phyloP scores from a whole-genome alignment of 23 tunicate species.

The Ciona savignyi region DNA sequence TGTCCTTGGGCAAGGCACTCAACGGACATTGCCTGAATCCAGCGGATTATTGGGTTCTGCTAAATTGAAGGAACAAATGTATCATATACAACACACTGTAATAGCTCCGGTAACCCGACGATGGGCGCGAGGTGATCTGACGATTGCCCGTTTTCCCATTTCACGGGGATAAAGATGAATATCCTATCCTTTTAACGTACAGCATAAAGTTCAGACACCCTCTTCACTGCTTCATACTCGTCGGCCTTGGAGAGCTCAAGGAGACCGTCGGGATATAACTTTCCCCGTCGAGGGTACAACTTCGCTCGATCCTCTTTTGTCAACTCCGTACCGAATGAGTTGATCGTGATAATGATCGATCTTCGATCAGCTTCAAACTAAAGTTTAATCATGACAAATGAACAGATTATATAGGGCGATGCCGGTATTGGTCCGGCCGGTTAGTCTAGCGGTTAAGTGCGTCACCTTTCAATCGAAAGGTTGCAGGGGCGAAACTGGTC shows the following conservation, averaged over 20 bases:
- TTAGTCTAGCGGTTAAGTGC: background rate
- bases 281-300: slow-evolving; percentile 90
- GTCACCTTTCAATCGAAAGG: too few relatives aligned
- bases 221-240: slow-evolving; percentile 91
- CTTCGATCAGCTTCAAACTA: slow-evolving; percentile 98
- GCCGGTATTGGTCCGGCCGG: background rate
- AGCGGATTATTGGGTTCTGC: too few relatives aligned
- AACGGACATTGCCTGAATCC: too few relatives aligned
- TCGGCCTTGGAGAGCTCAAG: slow-evolving; percentile 70
- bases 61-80: too few relatives aligned
- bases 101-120: too few relatives aligned
- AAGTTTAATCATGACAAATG: too few relatives aligned
- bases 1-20: too few relatives aligned
- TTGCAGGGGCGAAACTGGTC: too few relatives aligned
- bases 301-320: slow-evolving; percentile 94
- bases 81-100: too few relatives aligned
- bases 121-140: too few relatives aligned
- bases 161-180: background rate
- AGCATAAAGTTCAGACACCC: slow-evolving; percentile 77
- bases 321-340: slow-evolving; percentile 97
- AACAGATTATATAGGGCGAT: background rate
- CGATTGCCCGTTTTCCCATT: too few relatives aligned
- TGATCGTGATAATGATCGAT: slow-evolving; percentile 97
- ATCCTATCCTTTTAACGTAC: slow-evolving; percentile 20
- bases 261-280: slow-evolving; percentile 88